Evolutionary conservation across 2,113 vertebrate species (phyloP), one percentile per base, ranked within the genome.

Genomic region (Motacilla alba): DNA sequence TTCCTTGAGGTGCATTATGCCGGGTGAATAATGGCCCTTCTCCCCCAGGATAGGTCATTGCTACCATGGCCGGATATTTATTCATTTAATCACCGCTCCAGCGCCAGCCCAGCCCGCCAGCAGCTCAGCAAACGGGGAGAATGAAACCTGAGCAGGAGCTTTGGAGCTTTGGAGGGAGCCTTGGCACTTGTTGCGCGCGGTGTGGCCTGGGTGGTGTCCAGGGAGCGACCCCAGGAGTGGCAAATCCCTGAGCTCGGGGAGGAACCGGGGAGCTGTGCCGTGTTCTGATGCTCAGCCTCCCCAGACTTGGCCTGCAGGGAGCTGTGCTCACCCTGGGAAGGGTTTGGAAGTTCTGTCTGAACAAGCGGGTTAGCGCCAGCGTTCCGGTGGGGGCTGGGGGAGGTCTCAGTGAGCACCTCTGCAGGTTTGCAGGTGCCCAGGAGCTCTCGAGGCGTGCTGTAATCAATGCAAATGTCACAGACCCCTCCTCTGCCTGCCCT

Each of bases 31-130:
- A 97, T 95, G 93, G 78, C 94, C 83, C 93, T 97, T 97, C 95
- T 96, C 95, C 96, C 95, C 79, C 74, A 96, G 93, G 95, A 96
- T 93, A 96, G 96, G 95, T 96, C 94, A 96, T 81, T 94, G 77
- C 70, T 73, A 96, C 46, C 70, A 5, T 13, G 66, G 93, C 63
- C 14, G 39, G 80, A 95, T 97, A 93, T 95, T 96, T 96, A 95
- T 93, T 92, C 94, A 93, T 96, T 96, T 93, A 93, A 96, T 97
- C 94, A 96, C 94, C 49, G 49, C 50, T 9, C 44, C 46, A 13
- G 46, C 46, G 46, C 56, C 19, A n/a, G 94, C 3, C 26, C 43
- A 3, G 58, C 6, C 22, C 46, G 2, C 44, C 6, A 52, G 83
- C 2, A 33, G 31, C 27, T 30, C 16, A 2, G 10, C 13, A 47